These are phyloP conservation scores for Drosophila rubida DNA, from an alignment of 2,888 invertebrate species.

Conservation along the genomic window DNA sequence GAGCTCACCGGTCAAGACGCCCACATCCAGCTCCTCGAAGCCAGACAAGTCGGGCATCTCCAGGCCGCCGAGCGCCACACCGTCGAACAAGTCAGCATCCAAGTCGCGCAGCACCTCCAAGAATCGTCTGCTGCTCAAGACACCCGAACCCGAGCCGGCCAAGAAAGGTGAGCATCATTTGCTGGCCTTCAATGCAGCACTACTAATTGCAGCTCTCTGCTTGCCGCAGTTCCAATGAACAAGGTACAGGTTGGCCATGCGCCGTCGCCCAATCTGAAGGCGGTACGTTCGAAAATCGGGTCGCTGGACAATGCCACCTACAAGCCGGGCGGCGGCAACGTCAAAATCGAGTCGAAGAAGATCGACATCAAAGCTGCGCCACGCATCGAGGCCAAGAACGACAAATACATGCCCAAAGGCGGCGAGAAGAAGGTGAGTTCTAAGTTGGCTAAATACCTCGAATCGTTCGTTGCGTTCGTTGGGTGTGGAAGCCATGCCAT, in stretches of 20 bases:
- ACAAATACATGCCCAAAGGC: conserved; percentile 93
- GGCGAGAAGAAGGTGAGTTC: conserved; percentile 94
- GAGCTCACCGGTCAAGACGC: conserved; percentile 90
- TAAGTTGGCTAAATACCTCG: conserved; percentile 2
- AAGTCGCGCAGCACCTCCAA: conserved; percentile 85
- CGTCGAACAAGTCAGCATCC: conserved; percentile 84
- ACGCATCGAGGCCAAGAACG: conserved; percentile 96
- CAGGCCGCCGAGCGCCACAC: conserved; percentile 85
- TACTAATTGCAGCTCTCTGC: neutral
- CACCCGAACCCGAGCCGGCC: conserved; percentile 89
- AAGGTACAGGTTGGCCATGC: conserved; percentile 96
- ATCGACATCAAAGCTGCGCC: conserved; percentile 93
- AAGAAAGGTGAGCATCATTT: conserved; percentile 88
- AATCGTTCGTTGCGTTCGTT: neutral
- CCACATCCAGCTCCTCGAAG: conserved; percentile 85
- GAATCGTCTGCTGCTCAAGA: conserved; percentile 86
- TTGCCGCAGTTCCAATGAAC: conserved; percentile 91
- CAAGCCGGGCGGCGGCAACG: conserved; percentile 94
- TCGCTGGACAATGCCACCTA: conserved; percentile 95
- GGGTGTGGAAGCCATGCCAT: conserved; percentile 4
- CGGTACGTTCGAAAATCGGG: conserved; percentile 96
- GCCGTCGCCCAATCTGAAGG: conserved; percentile 96
- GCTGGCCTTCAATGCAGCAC: too few species aligned
- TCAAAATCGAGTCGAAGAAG: conserved; percentile 95
- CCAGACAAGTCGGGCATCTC: conserved; percentile 83